A percentile compares a stretch with the other conserved stretches of the same genome.
These are phyloP conservation scores for Tichodroma muraria DNA, from an alignment of 2,113 vertebrate genomes.

Conservation along the genomic window DNA sequence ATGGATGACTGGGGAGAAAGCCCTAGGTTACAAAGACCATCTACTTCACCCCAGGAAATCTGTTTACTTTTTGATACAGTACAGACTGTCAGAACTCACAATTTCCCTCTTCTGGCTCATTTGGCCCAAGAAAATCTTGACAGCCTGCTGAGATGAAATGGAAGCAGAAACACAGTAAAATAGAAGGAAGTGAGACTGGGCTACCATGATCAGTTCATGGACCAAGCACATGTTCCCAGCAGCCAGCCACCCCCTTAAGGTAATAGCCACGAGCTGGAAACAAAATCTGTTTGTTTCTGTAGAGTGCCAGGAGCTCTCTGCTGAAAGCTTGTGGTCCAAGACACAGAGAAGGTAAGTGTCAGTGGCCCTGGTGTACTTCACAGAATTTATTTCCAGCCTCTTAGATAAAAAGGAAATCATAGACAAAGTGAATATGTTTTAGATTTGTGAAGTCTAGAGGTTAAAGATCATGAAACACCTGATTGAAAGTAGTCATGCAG, in stretches of 20 bases:
- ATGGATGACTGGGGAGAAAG: background rate
- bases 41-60: background rate
- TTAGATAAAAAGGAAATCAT: background rate
- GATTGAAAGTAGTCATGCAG: background rate
- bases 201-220: background rate
- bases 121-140: background rate
- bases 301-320: background rate
- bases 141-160: background rate
- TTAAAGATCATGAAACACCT: rapidly evolving
- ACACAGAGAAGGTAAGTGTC: background rate
- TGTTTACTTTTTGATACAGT: background rate
- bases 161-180: background rate
- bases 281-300: background rate
- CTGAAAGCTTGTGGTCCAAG: background rate
- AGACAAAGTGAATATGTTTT: background rate
- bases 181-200: background rate
- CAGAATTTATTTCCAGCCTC: background rate
- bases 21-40: background rate
- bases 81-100: background rate
- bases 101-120: background rate
- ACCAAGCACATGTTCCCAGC: background rate
- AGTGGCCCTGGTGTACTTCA: background rate
- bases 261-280: background rate
- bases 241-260: background rate
- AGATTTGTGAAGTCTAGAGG: background rate